Percentiles rank a stretch among this genome's conserved stretches.
These are phyloP conservation scores for Tachysurus fulvidraco DNA, from an alignment of 2,113 vertebrate species.

Conservation along the genomic window DNA sequence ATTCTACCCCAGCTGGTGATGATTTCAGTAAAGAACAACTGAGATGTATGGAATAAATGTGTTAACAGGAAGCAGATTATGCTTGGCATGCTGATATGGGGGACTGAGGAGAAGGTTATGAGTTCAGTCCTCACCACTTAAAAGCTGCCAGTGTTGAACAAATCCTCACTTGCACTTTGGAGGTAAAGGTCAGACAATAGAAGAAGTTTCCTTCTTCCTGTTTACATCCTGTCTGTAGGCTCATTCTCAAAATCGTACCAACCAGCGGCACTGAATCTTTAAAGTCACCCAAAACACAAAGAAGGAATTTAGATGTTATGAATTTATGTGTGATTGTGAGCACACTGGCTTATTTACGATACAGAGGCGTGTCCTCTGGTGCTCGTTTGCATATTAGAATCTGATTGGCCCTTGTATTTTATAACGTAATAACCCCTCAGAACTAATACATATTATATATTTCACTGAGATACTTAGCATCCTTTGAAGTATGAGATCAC, in stretches of 20 bases:
- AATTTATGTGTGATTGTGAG: not conserved
- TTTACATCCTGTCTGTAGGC: conserved; percentile 1
- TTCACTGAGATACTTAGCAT: not conserved
- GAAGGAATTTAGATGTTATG: not conserved
- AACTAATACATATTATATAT: not conserved
- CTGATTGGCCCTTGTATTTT: not conserved
- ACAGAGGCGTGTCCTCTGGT: not conserved
- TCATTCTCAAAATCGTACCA: not conserved
- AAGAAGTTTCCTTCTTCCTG: not conserved
- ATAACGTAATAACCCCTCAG: not conserved
- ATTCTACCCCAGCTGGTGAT: conserved; percentile 65
- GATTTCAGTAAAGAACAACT: conserved; percentile 50
- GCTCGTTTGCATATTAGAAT: not conserved
- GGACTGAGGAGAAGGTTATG: not conserved
- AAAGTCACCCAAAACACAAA: not conserved
- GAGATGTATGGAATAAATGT: not conserved
- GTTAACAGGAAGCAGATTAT: not conserved
- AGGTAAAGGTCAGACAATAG: not conserved
- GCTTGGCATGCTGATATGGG: too few species aligned
- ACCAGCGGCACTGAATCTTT: not conserved
- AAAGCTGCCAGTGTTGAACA: not conserved
- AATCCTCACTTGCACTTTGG: not conserved
- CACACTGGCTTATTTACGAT: too few species aligned
- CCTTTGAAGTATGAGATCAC: not conserved
- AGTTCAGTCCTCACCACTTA: not conserved